Percentiles rank a stretch among this genome's conserved stretches.
These are phyloP conservation scores for Pyrrhosoma nymphula DNA, from an alignment of 2,888 invertebrate genomes.

Conservation along the genomic window DNA sequence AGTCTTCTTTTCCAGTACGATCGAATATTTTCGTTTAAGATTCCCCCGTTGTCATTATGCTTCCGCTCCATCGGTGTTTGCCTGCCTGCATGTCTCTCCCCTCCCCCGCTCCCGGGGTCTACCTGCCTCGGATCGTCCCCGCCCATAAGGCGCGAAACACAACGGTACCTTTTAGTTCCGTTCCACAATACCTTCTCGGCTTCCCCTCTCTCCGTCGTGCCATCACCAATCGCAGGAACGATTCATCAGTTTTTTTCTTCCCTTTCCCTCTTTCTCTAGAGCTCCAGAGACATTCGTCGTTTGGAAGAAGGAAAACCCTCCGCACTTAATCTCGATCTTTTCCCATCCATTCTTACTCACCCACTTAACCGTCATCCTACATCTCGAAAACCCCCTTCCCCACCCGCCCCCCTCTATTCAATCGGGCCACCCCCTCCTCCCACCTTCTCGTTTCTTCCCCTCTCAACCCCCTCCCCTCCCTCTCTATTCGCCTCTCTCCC, in stretches of 20 bases:
- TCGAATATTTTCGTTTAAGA: not conserved
- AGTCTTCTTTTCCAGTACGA: not conserved
- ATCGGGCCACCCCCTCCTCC: slow-evolving; percentile 4
- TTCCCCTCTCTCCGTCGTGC: not conserved
- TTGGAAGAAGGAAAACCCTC: not conserved
- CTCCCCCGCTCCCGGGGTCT: not conserved
- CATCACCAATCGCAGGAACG: not conserved
- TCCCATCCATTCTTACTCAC: slow-evolving; percentile 28
- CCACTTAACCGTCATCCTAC: slow-evolving; percentile 27
- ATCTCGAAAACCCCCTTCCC: not conserved
- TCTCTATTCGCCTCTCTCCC: not conserved
- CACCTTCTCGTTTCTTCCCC: not conserved
- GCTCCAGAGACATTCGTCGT: not conserved
- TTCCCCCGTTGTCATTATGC: not conserved
- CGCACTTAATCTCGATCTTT: slow-evolving; percentile 36
- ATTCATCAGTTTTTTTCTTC: not conserved
- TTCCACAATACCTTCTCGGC: not conserved
- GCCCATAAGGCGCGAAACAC: slow-evolving; percentile 26
- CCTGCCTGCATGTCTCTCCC: not conserved
- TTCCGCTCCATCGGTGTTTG: not conserved
- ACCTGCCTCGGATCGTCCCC: not conserved
- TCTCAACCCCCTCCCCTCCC: not conserved
- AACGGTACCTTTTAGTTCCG: not conserved
- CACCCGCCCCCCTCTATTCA: not conserved
- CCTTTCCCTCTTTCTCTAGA: slow-evolving; percentile 21